These are phyloP conservation scores for Neomicropteryx cornuta DNA, from an alignment of 1,140 invertebrate species.

Conservation along the genomic window DNA sequence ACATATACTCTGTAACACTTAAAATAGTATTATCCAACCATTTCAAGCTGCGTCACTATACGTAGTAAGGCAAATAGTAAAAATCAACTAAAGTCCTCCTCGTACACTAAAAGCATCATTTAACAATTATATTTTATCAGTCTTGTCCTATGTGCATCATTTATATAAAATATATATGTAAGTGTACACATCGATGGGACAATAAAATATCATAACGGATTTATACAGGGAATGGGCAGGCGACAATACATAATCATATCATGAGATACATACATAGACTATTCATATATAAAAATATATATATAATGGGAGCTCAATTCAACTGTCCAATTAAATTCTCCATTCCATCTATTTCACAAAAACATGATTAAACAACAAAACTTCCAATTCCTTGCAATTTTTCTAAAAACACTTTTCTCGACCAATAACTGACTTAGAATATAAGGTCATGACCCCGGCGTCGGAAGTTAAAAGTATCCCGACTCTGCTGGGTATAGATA, in stretches of 20 bases:
- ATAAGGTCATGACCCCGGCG: constrained; percentile 12
- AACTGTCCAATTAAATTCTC: constrained; percentile 28
- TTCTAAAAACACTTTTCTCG: constrained; percentile 24
- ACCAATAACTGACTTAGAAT: constrained; percentile 15
- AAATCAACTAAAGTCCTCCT: constrained; percentile 37
- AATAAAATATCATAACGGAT: neutral
- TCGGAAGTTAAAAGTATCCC: constrained; percentile 7
- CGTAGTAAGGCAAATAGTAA: constrained; percentile 40
- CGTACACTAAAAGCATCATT: constrained; percentile 27
- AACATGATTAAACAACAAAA: constrained; percentile 30
- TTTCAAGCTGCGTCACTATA: constrained; percentile 39
- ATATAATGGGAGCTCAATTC: constrained; percentile 14
- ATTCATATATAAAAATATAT: constrained; percentile 6
- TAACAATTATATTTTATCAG: constrained; percentile 12
- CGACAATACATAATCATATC: constrained; percentile 29
- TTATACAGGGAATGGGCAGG: constrained; percentile 9
- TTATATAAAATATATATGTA: neutral
- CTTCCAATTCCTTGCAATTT: constrained; percentile 31
- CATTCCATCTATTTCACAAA: constrained; percentile 29
- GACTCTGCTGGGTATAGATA: constrained; percentile 1
- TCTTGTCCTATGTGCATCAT: constrained; percentile 13
- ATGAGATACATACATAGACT: constrained; percentile 23
- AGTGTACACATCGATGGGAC: neutral
- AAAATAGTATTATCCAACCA: constrained; percentile 40
- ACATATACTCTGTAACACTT: constrained; percentile 43